Evolutionary conservation across 2,888 invertebrate species (phyloP).

Genomic region (Plagiodera versicolora): DNA sequence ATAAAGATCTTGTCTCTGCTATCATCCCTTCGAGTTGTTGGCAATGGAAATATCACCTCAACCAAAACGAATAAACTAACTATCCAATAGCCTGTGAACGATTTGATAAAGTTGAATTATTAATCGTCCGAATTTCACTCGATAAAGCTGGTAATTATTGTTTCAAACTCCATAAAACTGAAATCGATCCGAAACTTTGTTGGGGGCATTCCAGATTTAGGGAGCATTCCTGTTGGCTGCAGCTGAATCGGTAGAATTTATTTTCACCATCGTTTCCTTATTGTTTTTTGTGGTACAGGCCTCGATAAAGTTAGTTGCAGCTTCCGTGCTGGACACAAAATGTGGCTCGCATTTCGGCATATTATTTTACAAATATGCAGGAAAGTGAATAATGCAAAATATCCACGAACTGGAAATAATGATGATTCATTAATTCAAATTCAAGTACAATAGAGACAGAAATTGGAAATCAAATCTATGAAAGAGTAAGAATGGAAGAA

Average conservation of each 20-base stretch:
- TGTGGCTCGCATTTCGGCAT: background rate
- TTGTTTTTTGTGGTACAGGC: background rate
- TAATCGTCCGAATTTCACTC: slow-evolving; percentile 7
- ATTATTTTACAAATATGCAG: background rate
- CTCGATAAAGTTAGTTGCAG: background rate
- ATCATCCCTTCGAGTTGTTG: background rate
- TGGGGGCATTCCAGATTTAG: background rate
- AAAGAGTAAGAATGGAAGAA: too few species aligned
- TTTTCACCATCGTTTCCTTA: background rate
- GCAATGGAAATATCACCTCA: background rate
- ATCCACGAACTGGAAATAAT: too few species aligned
- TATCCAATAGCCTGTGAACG: slow-evolving; percentile 2
- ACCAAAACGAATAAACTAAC: slow-evolving; percentile 1
- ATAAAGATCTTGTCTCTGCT: too few species aligned
- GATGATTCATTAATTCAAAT: too few species aligned
- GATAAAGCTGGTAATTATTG: slow-evolving; percentile 13
- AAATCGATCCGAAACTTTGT: slow-evolving; percentile 10
- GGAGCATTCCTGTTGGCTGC: slow-evolving; percentile 6
- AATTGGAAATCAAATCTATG: too few species aligned
- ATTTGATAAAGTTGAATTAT: slow-evolving; percentile 5
- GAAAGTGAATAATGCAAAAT: too few species aligned
- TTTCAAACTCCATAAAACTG: slow-evolving; percentile 14
- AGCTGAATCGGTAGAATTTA: slow-evolving; percentile 6
- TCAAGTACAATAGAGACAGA: too few species aligned
- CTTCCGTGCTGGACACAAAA: background rate